These are phyloP conservation scores for Peromyscus leucopus DNA, from an alignment of 2,113 vertebrate species.

Conservation along the genomic window DNA sequence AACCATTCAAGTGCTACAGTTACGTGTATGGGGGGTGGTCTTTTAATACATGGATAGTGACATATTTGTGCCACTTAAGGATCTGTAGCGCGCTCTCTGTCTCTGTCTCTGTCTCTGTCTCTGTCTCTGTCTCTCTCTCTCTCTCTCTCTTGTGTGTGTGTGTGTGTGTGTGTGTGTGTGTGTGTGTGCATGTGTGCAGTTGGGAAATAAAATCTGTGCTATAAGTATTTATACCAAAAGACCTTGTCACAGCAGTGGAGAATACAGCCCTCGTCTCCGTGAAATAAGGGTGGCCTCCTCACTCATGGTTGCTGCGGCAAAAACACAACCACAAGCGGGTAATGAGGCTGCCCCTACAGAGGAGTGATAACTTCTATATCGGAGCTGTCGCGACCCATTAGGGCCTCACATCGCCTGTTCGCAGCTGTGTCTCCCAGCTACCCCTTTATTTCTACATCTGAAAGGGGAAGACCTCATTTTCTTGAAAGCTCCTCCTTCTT, in stretches of 20 bases:
- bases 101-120: not conserved
- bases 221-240: not conserved
- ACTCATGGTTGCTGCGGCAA: slow-evolving; percentile 30
- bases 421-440: slow-evolving; percentile 39
- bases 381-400: slow-evolving; percentile 68
- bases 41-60: not conserved
- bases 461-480: slow-evolving; percentile 57
- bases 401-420: slow-evolving; percentile 40
- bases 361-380: slow-evolving; percentile 57
- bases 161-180: not conserved
- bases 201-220: slow-evolving; percentile 13
- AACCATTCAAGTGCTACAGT: slow-evolving; percentile 14
- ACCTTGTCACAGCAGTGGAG: not conserved
- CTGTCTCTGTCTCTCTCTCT: no score
- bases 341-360: slow-evolving; percentile 66
- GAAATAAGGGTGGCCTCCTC: slow-evolving; percentile 67
- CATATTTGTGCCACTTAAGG: slow-evolving; percentile 25
- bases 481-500: slow-evolving; percentile 66
- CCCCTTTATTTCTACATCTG: slow-evolving; percentile 62
- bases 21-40: not conserved
- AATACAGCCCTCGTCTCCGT: slow-evolving; percentile 33
- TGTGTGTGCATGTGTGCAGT: not conserved
- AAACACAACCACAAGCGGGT: slow-evolving; percentile 58
- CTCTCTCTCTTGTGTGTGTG: not conserved
- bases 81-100: not conserved